These are phyloP conservation scores for Emberiza fucata DNA, from an alignment of 2,113 vertebrate genomes.

Conservation along the genomic window DNA sequence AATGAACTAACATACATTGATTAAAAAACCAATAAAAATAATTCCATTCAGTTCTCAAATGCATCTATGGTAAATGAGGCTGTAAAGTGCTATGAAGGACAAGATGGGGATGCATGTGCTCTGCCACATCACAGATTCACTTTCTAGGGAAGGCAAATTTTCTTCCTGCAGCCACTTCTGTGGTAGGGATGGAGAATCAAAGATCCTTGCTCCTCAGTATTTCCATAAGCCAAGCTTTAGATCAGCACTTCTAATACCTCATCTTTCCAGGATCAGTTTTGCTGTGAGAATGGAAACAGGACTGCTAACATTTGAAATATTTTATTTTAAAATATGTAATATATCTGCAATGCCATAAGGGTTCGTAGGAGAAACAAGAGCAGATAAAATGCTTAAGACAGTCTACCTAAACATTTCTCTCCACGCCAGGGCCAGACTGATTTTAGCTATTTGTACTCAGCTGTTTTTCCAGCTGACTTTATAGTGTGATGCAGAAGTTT, in stretches of 20 bases:
- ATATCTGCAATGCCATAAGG: not conserved
- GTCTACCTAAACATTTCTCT: not conserved
- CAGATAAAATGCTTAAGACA: not conserved
- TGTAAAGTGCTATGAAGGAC: not conserved
- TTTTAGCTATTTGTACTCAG: not conserved
- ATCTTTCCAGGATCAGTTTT: not conserved
- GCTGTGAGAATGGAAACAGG: not conserved
- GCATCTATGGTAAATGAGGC: not conserved
- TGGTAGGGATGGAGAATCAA: not conserved
- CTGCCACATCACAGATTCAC: accelerated
- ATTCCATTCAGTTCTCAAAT: not conserved
- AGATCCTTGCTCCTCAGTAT: not conserved
- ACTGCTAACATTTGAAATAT: not conserved
- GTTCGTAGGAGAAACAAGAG: not conserved
- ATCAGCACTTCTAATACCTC: not conserved
- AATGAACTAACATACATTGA: not conserved
- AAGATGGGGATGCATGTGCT: not conserved
- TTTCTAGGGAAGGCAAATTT: not conserved
- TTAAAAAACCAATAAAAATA: not conserved
- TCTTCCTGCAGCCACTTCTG: not conserved
- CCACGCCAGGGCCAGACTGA: not conserved
- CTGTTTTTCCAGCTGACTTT: not conserved
- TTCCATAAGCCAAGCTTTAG: not conserved
- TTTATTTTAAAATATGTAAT: not conserved
- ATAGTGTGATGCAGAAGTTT: not conserved